A percentile compares a stretch with the other conserved stretches of the same genome.
Conservation (phyloP, 2,113 vertebrate genomes). For the Panurus biarmicus region DNA sequence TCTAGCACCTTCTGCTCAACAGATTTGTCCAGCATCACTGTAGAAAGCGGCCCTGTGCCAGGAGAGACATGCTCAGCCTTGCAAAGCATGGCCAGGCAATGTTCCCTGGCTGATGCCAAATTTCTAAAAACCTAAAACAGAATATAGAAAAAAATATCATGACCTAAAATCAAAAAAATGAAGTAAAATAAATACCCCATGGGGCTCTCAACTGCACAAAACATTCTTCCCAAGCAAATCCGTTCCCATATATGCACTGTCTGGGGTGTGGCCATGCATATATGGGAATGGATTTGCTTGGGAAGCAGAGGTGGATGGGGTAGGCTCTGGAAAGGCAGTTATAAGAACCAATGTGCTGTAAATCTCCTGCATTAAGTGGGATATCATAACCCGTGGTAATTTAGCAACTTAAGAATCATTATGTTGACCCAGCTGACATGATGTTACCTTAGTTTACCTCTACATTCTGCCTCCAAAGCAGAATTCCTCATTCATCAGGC, state of each 20-base stretch:
- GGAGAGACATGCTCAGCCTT: neutral
- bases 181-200: neutral
- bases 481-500: neutral
- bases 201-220: neutral
- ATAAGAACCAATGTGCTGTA: neutral
- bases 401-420: neutral
- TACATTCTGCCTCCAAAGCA: neutral
- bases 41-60: neutral
- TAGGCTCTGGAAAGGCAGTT: neutral
- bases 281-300: neutral
- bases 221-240: neutral
- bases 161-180: neutral
- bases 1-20: conserved; percentile 1
- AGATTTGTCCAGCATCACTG: neutral
- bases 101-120: neutral
- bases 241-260: neutral
- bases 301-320: neutral
- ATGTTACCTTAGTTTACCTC: neutral
- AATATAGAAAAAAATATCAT: neutral
- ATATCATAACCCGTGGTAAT: neutral
- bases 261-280: neutral
- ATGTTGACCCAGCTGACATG: neutral
- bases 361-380: neutral
- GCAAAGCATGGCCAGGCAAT: neutral
- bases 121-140: neutral